These are phyloP conservation scores for Cyaniris semiargus DNA, from an alignment of 2,888 invertebrate genomes.

Conservation along the genomic window DNA sequence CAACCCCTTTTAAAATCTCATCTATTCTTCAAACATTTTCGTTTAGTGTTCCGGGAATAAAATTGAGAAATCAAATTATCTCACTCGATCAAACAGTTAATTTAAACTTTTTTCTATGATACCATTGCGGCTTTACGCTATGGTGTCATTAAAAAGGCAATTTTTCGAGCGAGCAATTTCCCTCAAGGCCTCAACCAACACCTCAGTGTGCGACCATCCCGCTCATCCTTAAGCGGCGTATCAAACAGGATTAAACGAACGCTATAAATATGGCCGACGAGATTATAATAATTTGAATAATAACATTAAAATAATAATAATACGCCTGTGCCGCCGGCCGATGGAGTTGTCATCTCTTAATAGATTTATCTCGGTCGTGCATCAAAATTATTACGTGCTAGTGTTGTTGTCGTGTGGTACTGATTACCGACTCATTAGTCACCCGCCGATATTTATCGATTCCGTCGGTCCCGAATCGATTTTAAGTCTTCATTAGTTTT, in stretches of 20 bases:
- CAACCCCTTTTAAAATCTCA: too few relatives aligned
- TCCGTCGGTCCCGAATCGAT: slow-evolving; percentile 36
- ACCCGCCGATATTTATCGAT: slow-evolving; percentile 52
- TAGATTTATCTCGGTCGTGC: slow-evolving; percentile 70
- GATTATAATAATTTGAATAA: slow-evolving; percentile 78
- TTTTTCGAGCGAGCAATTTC: too few relatives aligned
- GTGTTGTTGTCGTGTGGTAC: slow-evolving; percentile 54
- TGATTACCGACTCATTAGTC: slow-evolving; percentile 65
- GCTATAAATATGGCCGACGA: slow-evolving; percentile 72
- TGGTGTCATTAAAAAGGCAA: too few relatives aligned
- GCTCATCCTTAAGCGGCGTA: slow-evolving; percentile 65
- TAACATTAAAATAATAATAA: slow-evolving; percentile 76
- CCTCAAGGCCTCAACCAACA: not conserved
- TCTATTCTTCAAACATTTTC: too few relatives aligned
- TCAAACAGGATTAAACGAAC: slow-evolving; percentile 70
- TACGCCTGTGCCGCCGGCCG: slow-evolving; percentile 54
- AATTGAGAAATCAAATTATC: too few relatives aligned
- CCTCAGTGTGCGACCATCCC: slow-evolving; percentile 44
- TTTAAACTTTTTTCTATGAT: too few relatives aligned
- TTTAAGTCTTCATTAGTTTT: slow-evolving; percentile 38
- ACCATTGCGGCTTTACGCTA: too few relatives aligned
- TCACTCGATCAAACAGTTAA: too few relatives aligned
- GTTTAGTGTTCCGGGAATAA: too few relatives aligned
- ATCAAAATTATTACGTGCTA: slow-evolving; percentile 58
- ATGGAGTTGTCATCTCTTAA: slow-evolving; percentile 67